phyloP scores from a whole-genome alignment of 2,797 vertebrate species.

The Megaceryle alcyon region DNA sequence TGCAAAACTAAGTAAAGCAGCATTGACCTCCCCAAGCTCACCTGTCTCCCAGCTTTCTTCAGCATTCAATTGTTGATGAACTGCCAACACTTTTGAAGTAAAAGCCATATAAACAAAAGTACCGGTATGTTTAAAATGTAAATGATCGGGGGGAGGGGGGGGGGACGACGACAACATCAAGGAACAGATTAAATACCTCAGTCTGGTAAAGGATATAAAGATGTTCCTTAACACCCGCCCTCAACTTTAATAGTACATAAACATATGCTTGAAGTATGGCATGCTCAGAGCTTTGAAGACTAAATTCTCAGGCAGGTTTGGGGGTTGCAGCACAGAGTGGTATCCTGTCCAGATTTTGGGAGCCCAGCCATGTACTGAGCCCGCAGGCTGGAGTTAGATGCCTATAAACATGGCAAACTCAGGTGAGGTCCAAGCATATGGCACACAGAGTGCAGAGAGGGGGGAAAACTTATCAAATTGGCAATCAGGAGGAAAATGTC shows the following conservation, averaged over 20 bases:
- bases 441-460: not conserved
- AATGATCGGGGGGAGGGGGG: not conserved
- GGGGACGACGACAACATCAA: too few species aligned
- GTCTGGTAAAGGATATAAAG: slow-evolving; percentile 44
- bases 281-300: not conserved
- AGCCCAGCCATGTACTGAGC: not conserved
- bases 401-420: not conserved
- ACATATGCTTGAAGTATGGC: not conserved
- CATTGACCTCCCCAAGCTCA: not conserved
- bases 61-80: slow-evolving; percentile 38
- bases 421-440: not conserved
- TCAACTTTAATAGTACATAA: slow-evolving; percentile 9
- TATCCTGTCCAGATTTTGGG: not conserved
- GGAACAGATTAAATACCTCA: slow-evolving; percentile 36
- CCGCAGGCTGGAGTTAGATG: not conserved
- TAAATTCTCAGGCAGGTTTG: not conserved
- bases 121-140: slow-evolving; percentile 50
- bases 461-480: not conserved
- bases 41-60: not conserved
- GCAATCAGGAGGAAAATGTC: not conserved
- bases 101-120: slow-evolving; percentile 39
- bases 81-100: slow-evolving; percentile 54
- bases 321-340: not conserved
- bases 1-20: slow-evolving; percentile 2
- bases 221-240: not conserved